These are phyloP conservation scores for Spodoptera litura DNA, from an alignment of 1,140 invertebrate species.

Conservation along the genomic window DNA sequence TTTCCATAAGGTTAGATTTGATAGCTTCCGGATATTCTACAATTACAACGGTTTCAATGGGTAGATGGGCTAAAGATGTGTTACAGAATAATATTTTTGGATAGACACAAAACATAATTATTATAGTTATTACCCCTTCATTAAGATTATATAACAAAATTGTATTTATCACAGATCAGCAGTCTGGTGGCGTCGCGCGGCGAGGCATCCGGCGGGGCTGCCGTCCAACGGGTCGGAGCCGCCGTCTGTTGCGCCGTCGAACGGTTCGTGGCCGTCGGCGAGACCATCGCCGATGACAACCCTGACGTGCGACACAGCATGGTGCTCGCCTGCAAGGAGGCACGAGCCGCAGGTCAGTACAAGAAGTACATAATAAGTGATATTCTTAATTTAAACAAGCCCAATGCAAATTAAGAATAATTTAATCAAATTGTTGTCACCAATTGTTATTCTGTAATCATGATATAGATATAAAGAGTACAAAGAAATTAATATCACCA, in stretches of 20 bases:
- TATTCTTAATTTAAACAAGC: neutral
- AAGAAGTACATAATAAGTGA: neutral
- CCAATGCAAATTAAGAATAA: neutral
- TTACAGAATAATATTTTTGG: too few species aligned
- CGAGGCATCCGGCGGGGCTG: conserved; percentile 88
- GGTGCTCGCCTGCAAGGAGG: conserved; percentile 99
- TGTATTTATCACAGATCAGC: conserved; percentile 90
- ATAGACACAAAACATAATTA: too few species aligned
- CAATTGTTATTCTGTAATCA: too few species aligned
- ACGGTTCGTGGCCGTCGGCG: conserved; percentile 98
- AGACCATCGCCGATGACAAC: conserved; percentile 99
- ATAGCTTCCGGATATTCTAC: too few species aligned
- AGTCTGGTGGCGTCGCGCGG: conserved; percentile 91
- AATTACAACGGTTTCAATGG: too few species aligned
- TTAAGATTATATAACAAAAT: neutral
- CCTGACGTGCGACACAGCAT: conserved; percentile 98
- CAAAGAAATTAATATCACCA: too few species aligned
- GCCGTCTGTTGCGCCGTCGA: conserved; percentile 98
- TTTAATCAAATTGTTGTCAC: too few species aligned
- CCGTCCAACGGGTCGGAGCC: conserved; percentile 96
- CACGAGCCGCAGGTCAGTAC: conserved; percentile 94
- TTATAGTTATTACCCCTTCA: too few species aligned
- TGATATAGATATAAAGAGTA: too few species aligned
- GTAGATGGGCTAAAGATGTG: too few species aligned
- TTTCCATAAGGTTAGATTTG: too few species aligned